phyloP scores from a whole-genome alignment of 2,797 vertebrate species.

The Morelia viridis region DNA sequence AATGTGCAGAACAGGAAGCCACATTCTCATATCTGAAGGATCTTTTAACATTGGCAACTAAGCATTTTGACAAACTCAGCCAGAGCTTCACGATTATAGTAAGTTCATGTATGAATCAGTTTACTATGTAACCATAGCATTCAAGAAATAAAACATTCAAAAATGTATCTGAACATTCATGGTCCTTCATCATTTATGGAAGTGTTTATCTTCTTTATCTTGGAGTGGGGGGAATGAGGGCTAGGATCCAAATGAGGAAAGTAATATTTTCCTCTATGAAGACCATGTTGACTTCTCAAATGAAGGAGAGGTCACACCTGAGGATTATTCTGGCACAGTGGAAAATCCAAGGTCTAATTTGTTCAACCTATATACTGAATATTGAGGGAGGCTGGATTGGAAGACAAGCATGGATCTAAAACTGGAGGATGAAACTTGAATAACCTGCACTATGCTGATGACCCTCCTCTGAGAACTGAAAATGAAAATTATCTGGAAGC shows the following conservation, averaged over 20 bases:
- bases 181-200: not conserved
- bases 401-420: not conserved
- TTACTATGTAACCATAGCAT: not conserved
- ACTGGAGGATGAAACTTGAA: not conserved
- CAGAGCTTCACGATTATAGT: not conserved
- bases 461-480: not conserved
- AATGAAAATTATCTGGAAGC: not conserved
- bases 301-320: not conserved
- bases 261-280: not conserved
- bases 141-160: not conserved
- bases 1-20: not conserved
- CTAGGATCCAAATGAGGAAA: not conserved
- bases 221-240: not conserved
- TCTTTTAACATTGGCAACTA: not conserved
- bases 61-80: not conserved
- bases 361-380: not conserved
- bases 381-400: not conserved
- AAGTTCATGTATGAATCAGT: not conserved
- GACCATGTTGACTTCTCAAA: not conserved
- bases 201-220: not conserved
- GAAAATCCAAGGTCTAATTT: not conserved
- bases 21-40: not conserved
- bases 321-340: not conserved
- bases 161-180: not conserved
- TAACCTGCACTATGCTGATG: not conserved